Conservation (phyloP, 2,888 invertebrate species). For the Hartigia nigra region DNA sequence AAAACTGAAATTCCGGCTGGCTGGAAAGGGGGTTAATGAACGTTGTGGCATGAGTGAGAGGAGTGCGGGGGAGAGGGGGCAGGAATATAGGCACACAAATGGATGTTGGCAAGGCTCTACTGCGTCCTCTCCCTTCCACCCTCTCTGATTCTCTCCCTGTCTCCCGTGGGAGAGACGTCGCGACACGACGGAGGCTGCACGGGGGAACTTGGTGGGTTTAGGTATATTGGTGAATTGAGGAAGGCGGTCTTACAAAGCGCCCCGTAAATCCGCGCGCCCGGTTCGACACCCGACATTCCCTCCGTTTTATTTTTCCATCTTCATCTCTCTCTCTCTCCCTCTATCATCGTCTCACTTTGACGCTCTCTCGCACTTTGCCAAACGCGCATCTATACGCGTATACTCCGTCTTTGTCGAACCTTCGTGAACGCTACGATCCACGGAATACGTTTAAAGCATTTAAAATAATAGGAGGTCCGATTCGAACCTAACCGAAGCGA, state of each 20-base stretch:
- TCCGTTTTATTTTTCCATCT: constrained; percentile 55
- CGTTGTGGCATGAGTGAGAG: constrained; percentile 22
- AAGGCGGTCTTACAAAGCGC: constrained; percentile 65
- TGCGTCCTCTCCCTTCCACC: constrained; percentile 18
- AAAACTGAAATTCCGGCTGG: constrained; percentile 6
- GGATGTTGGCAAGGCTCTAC: constrained; percentile 37
- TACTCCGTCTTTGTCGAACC: constrained; percentile 9
- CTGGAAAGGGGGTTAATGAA: constrained; percentile 54
- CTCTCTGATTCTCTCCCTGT: background rate
- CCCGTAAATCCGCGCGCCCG: constrained; percentile 64
- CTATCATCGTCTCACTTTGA: constrained; percentile 29
- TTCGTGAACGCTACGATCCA: constrained; percentile 24
- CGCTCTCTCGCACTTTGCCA: constrained; percentile 19
- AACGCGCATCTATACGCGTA: constrained; percentile 26
- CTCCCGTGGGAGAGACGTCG: background rate
- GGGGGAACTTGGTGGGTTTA: constrained; percentile 30
- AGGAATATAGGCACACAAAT: constrained; percentile 31
- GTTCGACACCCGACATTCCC: constrained; percentile 65
- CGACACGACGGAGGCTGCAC: background rate
- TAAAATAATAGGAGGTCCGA: constrained; percentile 56
- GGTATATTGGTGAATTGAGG: constrained; percentile 64
- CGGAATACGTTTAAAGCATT: constrained; percentile 51
- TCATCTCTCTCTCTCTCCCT: constrained; percentile 24
- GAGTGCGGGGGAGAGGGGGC: background rate
- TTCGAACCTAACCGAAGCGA: constrained; percentile 11